These are phyloP conservation scores for Stramonita haemastoma DNA, from an alignment of 2,888 invertebrate species.

Conservation along the genomic window DNA sequence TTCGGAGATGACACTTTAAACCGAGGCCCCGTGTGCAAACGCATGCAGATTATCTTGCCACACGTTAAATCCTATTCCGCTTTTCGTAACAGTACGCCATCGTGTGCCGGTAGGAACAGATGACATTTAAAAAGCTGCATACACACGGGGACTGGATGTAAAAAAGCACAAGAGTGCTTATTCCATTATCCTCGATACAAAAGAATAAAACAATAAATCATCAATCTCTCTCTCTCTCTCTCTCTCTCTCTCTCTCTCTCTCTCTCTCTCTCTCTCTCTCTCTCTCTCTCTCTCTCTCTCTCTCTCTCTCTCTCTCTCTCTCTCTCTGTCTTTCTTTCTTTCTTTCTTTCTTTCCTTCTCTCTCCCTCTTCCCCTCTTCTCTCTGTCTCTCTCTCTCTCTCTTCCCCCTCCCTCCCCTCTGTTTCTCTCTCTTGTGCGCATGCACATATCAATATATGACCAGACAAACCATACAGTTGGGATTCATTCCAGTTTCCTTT, in stretches of 20 bases:
- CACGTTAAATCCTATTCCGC: too few relatives aligned
- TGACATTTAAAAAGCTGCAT: too few relatives aligned
- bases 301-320: not conserved
- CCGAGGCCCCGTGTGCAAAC: too few relatives aligned
- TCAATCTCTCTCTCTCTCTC: slow-evolving; percentile 16
- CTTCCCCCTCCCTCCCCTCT: not conserved
- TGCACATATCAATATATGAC: not conserved
- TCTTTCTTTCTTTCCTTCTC: not conserved
- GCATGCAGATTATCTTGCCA: too few relatives aligned
- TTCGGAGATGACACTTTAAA: not conserved
- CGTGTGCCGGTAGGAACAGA: too few relatives aligned
- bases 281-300: not conserved
- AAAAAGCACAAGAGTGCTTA: too few relatives aligned
- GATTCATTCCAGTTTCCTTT: too few relatives aligned
- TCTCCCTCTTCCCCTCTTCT: not conserved
- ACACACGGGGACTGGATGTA: too few relatives aligned
- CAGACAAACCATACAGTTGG: too few relatives aligned
- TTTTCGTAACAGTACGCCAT: too few relatives aligned
- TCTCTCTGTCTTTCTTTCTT: not conserved
- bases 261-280: not conserved
- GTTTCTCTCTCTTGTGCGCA: not conserved
- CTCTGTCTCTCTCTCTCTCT: not conserved
- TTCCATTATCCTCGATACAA: too few relatives aligned
- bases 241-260: not conserved
- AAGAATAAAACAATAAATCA: too few relatives aligned